These are phyloP conservation scores for Hydrolagus affinis DNA, from an alignment of 2,113 vertebrate species.

Conservation along the genomic window DNA sequence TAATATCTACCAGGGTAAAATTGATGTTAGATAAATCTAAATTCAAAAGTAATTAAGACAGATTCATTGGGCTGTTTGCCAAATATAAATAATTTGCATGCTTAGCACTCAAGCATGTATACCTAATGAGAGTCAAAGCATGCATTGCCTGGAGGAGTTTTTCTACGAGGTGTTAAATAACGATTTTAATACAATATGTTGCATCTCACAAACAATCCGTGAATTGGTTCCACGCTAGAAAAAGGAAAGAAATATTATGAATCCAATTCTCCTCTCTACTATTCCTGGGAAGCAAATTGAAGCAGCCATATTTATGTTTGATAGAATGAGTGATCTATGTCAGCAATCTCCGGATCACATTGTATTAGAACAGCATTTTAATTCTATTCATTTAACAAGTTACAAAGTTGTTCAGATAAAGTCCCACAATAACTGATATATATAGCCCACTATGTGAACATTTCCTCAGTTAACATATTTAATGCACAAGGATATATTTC, in stretches of 20 bases:
- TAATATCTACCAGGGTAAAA: background rate
- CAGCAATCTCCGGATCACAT: background rate
- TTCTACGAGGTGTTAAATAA: conserved; percentile 25
- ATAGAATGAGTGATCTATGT: conserved; percentile 12
- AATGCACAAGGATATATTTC: conserved; percentile 12
- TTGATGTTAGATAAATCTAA: background rate
- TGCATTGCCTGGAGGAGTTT: conserved; percentile 30
- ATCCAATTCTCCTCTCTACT: conserved; percentile 7
- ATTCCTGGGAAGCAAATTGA: conserved; percentile 1
- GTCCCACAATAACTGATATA: background rate
- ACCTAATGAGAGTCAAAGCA: background rate
- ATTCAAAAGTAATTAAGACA: conserved; percentile 7
- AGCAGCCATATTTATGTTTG: conserved; percentile 1
- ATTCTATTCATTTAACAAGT: background rate
- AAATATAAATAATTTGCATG: conserved; percentile 28
- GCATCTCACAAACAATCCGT: conserved; percentile 16
- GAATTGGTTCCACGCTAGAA: conserved; percentile 22
- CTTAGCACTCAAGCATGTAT: conserved; percentile 26
- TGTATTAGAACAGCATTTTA: background rate
- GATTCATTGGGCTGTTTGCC: conserved; percentile 22
- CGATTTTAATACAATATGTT: conserved; percentile 24
- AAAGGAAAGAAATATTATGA: conserved; percentile 12
- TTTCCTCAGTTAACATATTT: background rate
- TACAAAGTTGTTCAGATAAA: background rate
- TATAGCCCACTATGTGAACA: background rate